Evolutionary conservation across 2,888 invertebrate species (phyloP).

Genomic region (Cylloceria caligata): DNA sequence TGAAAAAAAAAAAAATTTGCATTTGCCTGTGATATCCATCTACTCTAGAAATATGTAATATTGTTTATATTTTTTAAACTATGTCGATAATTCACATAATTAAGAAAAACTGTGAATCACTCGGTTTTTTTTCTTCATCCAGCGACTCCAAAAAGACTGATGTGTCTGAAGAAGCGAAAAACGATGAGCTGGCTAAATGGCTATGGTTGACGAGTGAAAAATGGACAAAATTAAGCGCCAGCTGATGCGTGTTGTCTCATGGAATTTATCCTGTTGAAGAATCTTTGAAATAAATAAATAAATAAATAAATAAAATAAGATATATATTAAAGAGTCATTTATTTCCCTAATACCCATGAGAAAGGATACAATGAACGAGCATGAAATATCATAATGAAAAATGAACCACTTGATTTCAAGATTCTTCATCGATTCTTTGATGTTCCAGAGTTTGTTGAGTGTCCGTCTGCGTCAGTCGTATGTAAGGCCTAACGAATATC

Average conservation of each 20-base stretch:
- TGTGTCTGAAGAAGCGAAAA: conserved; percentile 85
- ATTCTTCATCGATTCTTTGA: conserved; percentile 47
- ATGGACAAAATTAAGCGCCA: conserved; percentile 87
- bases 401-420: conserved; percentile 34
- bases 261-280: not conserved
- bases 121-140: conserved; percentile 70
- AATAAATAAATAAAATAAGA: conserved; percentile 35
- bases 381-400: not conserved
- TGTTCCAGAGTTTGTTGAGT: conserved; percentile 21
- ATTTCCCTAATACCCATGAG: conserved; percentile 23
- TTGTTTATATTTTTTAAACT: not conserved
- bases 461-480: conserved; percentile 45
- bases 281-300: conserved; percentile 1
- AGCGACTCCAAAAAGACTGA: conserved; percentile 87
- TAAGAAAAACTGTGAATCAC: not conserved
- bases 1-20: not conserved
- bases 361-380: not conserved
- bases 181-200: conserved; percentile 87
- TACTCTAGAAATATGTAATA: too few relatives aligned
- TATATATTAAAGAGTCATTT: conserved; percentile 34
- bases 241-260: conserved; percentile 38
- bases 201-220: conserved; percentile 93
- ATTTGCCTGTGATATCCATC: not conserved
- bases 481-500: conserved; percentile 62
- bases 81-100: not conserved